Evolutionary conservation across 2,113 vertebrate species (phyloP), one percentile per base, ranked within the genome.

Genomic region (Bos taurus): DNA sequence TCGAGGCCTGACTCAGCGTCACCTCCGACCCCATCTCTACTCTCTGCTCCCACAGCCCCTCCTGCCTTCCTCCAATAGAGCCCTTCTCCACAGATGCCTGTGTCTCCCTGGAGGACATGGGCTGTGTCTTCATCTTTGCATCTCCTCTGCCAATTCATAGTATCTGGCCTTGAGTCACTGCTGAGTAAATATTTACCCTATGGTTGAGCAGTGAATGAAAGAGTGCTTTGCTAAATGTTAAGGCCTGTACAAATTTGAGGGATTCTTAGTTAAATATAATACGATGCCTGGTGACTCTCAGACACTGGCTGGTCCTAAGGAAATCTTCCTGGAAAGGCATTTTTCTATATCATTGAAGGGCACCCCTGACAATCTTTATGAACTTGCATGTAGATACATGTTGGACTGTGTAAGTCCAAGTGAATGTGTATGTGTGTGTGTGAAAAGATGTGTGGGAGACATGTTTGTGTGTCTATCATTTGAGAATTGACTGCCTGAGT

Each of bases 161-260:
- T 77, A 21, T 62, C 33, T 74, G 67, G 88, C 62, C 57, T 16
- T 3, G 64, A 80, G 78, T 77, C 54, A 54, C 60, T 1, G 26
- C 82, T 59, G 92, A 92, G 96, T 86, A 92, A 89, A 89, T 64
- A 95, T 86, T 91, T 91, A 50, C 78, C 36, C 59, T 13, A 6
- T 0, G 9, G 64, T 52, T 91, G 86, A 50, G 36, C 36, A 40
- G 36, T 85, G 43, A 74, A 50, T 50, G 90, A 30, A 60, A 64
- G 52, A 52, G 52, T 3, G 11, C 87, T 90, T 62, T 46, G 81
- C 43, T 62, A 85, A 94, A 84, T 52, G 64, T 48, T 80, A 59
- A 64, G 59, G 59, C 28, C 60, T 93, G 8, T 62, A 78, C 19
- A 50, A 40, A 86, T 15, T 60, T 13, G 33, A 83, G 77, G 25